phyloP scores from a whole-genome alignment of 2,113 vertebrate genomes.

The Lophochroa leadbeateri region DNA sequence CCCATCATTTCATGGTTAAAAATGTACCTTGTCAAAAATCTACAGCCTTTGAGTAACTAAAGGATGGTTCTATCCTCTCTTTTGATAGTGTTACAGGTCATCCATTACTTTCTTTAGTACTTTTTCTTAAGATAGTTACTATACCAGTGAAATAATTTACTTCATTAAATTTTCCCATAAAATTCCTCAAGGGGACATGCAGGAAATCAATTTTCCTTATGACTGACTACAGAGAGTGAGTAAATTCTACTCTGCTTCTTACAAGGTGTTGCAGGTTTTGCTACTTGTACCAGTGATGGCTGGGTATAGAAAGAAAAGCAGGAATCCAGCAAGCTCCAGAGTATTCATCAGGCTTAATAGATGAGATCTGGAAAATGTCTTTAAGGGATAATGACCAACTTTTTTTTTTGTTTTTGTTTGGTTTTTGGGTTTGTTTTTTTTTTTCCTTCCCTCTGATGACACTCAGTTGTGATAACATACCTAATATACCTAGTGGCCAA shows the following conservation, averaged over 20 bases:
- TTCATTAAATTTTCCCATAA: background rate
- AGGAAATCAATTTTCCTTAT: constrained; percentile 1
- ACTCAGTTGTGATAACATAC: background rate
- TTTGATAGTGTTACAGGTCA: background rate
- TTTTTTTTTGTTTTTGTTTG: background rate
- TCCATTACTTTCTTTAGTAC: background rate
- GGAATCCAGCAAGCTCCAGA: background rate
- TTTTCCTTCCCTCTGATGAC: background rate
- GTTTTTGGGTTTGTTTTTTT: background rate
- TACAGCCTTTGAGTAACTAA: background rate
- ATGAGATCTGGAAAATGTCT: background rate
- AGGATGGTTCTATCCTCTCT: background rate
- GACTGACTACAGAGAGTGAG: background rate
- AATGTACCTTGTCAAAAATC: background rate
- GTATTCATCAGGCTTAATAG: background rate
- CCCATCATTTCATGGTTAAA: background rate
- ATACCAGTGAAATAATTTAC: background rate
- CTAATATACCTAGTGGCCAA: background rate
- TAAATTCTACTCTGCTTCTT: background rate
- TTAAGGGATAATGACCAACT: background rate
- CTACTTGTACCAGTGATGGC: background rate
- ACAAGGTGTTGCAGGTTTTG: background rate
- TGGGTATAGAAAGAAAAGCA: background rate
- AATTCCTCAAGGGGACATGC: background rate
- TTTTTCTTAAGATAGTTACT: background rate